phyloP scores from a whole-genome alignment of 1,140 invertebrate species.

The Drosophila suzukii region DNA sequence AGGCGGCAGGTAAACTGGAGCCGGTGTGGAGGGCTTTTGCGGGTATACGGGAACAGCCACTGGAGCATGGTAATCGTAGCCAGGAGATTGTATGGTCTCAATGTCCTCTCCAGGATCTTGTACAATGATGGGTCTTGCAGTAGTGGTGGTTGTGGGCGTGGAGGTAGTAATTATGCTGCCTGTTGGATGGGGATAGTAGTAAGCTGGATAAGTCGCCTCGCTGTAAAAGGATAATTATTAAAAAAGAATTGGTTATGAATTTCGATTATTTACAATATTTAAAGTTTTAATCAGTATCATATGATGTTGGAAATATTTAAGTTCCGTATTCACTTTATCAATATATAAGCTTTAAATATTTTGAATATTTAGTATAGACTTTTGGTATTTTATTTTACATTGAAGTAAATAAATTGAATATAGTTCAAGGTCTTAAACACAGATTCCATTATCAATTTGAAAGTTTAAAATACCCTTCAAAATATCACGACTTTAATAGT shows the following conservation, averaged over 20 bases:
- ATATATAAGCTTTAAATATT: no score
- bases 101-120: constrained; percentile 56
- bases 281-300: no score
- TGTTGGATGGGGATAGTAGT: constrained; percentile 58
- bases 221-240: not conserved
- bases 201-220: constrained; percentile 45
- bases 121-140: constrained; percentile 60
- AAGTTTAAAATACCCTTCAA: no score
- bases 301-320: no score
- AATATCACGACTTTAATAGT: no score
- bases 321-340: no score
- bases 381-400: no score
- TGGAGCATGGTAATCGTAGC: constrained; percentile 73
- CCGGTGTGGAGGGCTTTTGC: constrained; percentile 58
- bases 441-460: no score
- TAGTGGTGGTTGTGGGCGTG: constrained; percentile 31
- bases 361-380: no score
- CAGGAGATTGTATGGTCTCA: constrained; percentile 31
- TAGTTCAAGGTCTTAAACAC: no score
- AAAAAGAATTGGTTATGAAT: not conserved
- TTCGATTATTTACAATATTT: not conserved
- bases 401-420: no score
- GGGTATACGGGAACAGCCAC: constrained; percentile 25
- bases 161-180: constrained; percentile 38
- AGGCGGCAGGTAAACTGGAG: constrained; percentile 68